A percentile compares a stretch with the other conserved stretches of the same genome.
These are phyloP conservation scores for Equus quagga DNA, from an alignment of 2,113 vertebrate species.

Conservation along the genomic window DNA sequence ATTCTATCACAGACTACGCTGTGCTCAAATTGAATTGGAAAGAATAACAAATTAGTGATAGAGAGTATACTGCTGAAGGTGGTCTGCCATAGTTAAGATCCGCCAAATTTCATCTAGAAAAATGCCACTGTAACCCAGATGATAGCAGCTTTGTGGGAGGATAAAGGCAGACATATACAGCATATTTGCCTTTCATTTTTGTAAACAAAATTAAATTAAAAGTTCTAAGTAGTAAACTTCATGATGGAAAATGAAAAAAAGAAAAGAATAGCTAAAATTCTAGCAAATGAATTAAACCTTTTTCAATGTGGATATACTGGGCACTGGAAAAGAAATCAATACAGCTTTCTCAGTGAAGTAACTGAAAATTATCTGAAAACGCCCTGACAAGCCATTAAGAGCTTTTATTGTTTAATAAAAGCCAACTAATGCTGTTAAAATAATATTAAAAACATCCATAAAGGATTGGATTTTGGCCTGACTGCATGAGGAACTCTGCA, in stretches of 20 bases:
- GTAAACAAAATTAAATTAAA: background rate
- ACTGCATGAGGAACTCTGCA: too few relatives aligned
- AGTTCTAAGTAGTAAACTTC: background rate
- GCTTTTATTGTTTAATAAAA: background rate
- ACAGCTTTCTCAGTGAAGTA: background rate
- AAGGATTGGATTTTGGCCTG: background rate
- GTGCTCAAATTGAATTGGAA: background rate
- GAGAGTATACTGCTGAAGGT: background rate
- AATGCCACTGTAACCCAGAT: background rate
- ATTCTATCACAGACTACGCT: background rate
- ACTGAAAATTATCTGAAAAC: slow-evolving; percentile 31
- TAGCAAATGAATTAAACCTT: background rate
- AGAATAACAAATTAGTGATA: background rate
- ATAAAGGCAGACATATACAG: too few relatives aligned
- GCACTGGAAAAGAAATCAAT: slow-evolving; percentile 8
- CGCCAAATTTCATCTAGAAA: background rate
- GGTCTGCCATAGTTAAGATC: background rate
- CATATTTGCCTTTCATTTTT: background rate
- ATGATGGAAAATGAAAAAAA: background rate
- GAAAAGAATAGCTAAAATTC: background rate
- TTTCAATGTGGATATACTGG: background rate
- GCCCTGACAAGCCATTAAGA: background rate
- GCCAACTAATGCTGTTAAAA: background rate
- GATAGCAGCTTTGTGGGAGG: background rate
- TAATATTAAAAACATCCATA: background rate